Evolutionary conservation across 2,113 vertebrate genomes (phyloP), one percentile per base, ranked within the genome.

Genomic region (Acrocephalus arundinaceus): DNA sequence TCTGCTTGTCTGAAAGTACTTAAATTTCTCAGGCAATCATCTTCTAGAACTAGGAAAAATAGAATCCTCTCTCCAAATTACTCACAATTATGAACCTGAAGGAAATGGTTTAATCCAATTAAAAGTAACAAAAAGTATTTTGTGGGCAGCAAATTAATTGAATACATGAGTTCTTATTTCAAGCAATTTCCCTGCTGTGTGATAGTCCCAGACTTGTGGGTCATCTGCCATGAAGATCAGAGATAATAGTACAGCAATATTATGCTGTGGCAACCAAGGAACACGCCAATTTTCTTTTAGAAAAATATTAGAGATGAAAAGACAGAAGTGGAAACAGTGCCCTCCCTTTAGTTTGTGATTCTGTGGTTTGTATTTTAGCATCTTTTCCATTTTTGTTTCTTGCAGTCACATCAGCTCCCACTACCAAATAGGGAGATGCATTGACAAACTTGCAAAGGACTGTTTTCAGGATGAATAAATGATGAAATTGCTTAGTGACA

Each of bases 341-440:
- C 49, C 24, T 74, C 33, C 39, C n/a, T 82, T 78, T 41, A 75
- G 65, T 90, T 93, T 84, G 74, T 33, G 72, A 88, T 70, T 63
- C 62, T 85, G 72, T 57, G 63, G 48, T 90, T 87, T 94, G 55
- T 39, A n/a, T 76, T 80, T 68, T 61, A 75, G 13, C 10, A 79
- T 75, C 48, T 81, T 84, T 91, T 86, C 41, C 65, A 85, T 83
- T 93, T 90, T 89, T 93, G 33, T 82, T 80, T 94, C 20, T 45
- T 45, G 55, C 25, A 81, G 63, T 89, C 87, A 85, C 48, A 84
- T 66, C 37, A 82, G 9, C 46, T 82, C 43, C n/a, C 73, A 27
- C 83, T 67, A 89, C 88, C 93, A 94, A 93, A 94, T 17, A 89
- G 78, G 89, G 96, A 79, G 24, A 51, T 62, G 23, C 37, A 62